Conservation (phyloP, 2,888 invertebrate species). For the Mimas tiliae region DNA sequence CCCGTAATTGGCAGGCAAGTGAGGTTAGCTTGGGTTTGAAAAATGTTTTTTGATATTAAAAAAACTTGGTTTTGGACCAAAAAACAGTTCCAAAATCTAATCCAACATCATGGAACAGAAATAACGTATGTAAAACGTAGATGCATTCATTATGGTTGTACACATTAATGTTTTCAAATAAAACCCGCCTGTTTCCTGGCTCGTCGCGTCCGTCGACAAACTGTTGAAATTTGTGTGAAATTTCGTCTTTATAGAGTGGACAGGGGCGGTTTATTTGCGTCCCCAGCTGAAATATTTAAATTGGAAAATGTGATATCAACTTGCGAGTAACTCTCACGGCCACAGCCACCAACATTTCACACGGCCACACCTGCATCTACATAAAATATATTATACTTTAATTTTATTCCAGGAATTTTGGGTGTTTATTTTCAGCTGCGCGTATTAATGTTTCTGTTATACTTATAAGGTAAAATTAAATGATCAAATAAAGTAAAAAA, state of each 20-base stretch:
- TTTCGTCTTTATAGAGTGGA: slow-evolving; percentile 37
- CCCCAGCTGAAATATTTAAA: slow-evolving; percentile 32
- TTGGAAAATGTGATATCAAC: slow-evolving; percentile 26
- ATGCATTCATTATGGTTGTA: not conserved
- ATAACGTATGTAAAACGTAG: not conserved
- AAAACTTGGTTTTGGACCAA: too few relatives aligned
- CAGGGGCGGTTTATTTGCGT: slow-evolving; percentile 31
- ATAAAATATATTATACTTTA: not conserved
- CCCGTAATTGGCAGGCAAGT: too few relatives aligned
- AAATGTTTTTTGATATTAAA: too few relatives aligned
- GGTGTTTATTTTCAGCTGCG: not conserved
- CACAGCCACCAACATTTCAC: not conserved
- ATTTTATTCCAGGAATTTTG: not conserved
- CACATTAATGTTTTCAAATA: slow-evolving; percentile 7
- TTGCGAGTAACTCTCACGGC: slow-evolving; percentile 7
- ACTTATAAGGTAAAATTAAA: too few relatives aligned
- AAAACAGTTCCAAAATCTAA: too few relatives aligned
- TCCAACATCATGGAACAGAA: too few relatives aligned
- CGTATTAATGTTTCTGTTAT: too few relatives aligned
- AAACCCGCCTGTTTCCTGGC: slow-evolving; percentile 36
- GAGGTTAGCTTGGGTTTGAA: too few relatives aligned
- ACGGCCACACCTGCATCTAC: not conserved
- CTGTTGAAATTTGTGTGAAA: slow-evolving; percentile 43
- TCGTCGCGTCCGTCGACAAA: slow-evolving; percentile 35
- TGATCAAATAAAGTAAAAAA: too few relatives aligned